phyloP scores from a whole-genome alignment of 2,797 vertebrate genomes.

The Brachyrhaphis roseni region DNA sequence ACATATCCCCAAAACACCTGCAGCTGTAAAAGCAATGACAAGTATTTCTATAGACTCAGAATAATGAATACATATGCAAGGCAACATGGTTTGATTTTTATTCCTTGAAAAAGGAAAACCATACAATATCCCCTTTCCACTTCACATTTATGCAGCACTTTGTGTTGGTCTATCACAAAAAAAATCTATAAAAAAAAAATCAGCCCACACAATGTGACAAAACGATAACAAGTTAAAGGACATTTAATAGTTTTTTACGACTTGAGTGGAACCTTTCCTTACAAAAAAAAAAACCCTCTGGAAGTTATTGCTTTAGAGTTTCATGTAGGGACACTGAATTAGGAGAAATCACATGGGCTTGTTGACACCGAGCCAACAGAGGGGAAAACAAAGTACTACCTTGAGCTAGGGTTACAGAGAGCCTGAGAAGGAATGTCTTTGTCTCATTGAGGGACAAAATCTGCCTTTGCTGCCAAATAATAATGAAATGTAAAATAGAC shows the following conservation, averaged over 20 bases:
- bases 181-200: neutral
- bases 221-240: neutral
- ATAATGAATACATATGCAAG: neutral
- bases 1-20: neutral
- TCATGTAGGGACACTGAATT: slow-evolving; percentile 26
- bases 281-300: neutral
- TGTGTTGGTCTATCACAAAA: neutral
- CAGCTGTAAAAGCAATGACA: neutral
- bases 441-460: slow-evolving; percentile 5
- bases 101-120: neutral
- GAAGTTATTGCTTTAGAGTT: neutral
- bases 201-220: neutral
- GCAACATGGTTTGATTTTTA: neutral
- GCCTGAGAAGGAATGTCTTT: slow-evolving; percentile 8
- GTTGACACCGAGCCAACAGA: slow-evolving; percentile 41
- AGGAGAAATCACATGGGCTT: slow-evolving; percentile 65
- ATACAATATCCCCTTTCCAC: neutral
- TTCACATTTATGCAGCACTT: neutral
- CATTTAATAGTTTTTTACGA: neutral
- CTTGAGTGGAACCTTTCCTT: neutral
- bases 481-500: neutral
- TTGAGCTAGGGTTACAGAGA: slow-evolving; percentile 19
- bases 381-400: slow-evolving; percentile 9
- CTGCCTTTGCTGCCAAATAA: neutral
- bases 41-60: neutral